These are phyloP conservation scores for Andrena dorsata DNA, from an alignment of 2,888 invertebrate species.

Conservation along the genomic window DNA sequence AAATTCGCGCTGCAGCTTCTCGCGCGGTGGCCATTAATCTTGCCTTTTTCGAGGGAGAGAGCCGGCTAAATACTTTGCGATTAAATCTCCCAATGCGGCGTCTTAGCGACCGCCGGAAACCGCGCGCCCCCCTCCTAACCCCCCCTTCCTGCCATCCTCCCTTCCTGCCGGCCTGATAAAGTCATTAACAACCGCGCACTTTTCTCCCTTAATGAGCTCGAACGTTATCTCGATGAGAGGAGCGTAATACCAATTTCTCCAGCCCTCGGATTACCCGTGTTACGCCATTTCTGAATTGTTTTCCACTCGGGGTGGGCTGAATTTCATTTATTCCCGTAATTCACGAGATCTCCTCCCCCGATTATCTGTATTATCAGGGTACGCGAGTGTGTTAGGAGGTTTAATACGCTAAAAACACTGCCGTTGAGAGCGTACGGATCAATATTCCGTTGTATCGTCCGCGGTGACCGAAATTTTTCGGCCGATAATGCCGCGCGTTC, in stretches of 20 bases:
- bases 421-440: no score
- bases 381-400: neutral
- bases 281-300: constrained; percentile 21
- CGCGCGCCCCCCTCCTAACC: constrained; percentile 5
- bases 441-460: no score
- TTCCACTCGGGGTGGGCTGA: constrained; percentile 4
- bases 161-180: constrained; percentile 58
- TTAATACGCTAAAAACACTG: neutral
- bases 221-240: constrained; percentile 56
- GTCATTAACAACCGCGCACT: constrained; percentile 69
- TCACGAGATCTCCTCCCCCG: neutral
- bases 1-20: constrained; percentile 51
- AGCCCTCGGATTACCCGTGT: constrained; percentile 44
- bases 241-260: constrained; percentile 52
- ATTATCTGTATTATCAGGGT: constrained; percentile 13
- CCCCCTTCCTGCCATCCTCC: no score
- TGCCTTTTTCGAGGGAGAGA: constrained; percentile 32
- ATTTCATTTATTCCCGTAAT: constrained; percentile 1
- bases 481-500: no score
- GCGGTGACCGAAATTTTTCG: no score
- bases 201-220: constrained; percentile 65
- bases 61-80: constrained; percentile 63
- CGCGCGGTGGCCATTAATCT: constrained; percentile 52
- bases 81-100: constrained; percentile 69
- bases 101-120: constrained; percentile 62